Conservation (phyloP, 2,888 invertebrate species). For the Pseudoips prasinana region DNA sequence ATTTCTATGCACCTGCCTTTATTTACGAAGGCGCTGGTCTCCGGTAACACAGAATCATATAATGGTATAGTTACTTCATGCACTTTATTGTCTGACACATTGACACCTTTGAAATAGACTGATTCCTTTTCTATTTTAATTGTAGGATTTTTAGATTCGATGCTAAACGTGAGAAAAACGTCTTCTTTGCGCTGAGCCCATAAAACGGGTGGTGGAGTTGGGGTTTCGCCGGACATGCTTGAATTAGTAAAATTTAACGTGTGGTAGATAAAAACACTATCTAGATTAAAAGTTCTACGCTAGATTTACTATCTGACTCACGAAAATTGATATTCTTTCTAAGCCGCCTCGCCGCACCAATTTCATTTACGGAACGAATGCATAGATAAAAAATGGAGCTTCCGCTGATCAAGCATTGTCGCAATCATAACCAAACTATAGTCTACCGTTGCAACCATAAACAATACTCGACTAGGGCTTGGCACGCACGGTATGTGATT, state of each 20-base stretch:
- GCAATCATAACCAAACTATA: too few species aligned
- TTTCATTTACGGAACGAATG: constrained; percentile 41
- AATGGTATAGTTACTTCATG: constrained; percentile 95
- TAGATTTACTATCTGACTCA: constrained; percentile 29
- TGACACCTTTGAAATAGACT: constrained; percentile 92
- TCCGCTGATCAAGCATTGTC: too few species aligned
- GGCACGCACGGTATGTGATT: too few species aligned
- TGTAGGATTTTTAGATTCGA: constrained; percentile 93
- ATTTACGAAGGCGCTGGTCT: constrained; percentile 87
- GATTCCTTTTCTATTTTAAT: constrained; percentile 89
- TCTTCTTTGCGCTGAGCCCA: constrained; percentile 96
- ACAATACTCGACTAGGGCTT: too few species aligned
- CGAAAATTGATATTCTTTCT: constrained; percentile 29
- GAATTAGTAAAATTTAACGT: constrained; percentile 13
- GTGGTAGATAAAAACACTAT: constrained; percentile 14
- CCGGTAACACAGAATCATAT: constrained; percentile 90
- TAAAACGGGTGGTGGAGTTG: constrained; percentile 90
- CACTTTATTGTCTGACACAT: constrained; percentile 90
- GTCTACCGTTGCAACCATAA: too few species aligned
- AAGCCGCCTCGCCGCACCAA: constrained; percentile 42
- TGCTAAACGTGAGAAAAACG: constrained; percentile 93
- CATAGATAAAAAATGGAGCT: constrained; percentile 18
- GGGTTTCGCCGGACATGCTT: constrained; percentile 75
- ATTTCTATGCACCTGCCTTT: constrained; percentile 89
- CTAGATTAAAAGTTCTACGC: constrained; percentile 22